Conservation (phyloP, 2,797 vertebrate species). For the Pelochelys cantorii region DNA sequence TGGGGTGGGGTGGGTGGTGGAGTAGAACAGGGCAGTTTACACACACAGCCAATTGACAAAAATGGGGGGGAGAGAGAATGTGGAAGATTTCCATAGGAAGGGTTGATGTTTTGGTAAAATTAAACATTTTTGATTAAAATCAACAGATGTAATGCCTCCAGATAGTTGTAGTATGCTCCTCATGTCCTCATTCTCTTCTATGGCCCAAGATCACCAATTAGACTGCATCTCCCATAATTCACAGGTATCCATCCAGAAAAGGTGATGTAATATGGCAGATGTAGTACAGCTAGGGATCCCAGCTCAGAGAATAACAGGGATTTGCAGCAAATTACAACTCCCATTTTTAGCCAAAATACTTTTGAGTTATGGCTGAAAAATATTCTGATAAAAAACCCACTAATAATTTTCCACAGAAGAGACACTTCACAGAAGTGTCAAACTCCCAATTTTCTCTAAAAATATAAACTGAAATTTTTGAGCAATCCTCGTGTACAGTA, state of each 20-base stretch:
- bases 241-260: background rate
- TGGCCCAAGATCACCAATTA: background rate
- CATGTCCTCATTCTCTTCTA: background rate
- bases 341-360: conserved; percentile 57
- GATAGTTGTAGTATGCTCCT: background rate
- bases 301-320: conserved; percentile 57
- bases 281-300: background rate
- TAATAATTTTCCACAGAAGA: conserved; percentile 30
- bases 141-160: background rate
- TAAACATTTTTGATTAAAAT: background rate
- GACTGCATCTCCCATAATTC: background rate
- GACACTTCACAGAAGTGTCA: conserved; percentile 30
- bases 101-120: background rate
- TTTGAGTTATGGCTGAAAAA: conserved; percentile 69
- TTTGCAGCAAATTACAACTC: conserved; percentile 58
- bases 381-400: conserved; percentile 37
- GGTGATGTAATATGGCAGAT: background rate
- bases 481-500: background rate
- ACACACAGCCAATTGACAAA: too few species aligned
- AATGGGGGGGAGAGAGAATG: too few species aligned
- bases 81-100: background rate
- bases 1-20: background rate
- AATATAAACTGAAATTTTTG: conserved; percentile 37
- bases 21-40: background rate
- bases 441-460: conserved; percentile 22